Percentiles rank a stretch among this genome's conserved stretches.
phyloP scores from a whole-genome alignment of 2,797 vertebrate species.

The Rhincodon typus region DNA sequence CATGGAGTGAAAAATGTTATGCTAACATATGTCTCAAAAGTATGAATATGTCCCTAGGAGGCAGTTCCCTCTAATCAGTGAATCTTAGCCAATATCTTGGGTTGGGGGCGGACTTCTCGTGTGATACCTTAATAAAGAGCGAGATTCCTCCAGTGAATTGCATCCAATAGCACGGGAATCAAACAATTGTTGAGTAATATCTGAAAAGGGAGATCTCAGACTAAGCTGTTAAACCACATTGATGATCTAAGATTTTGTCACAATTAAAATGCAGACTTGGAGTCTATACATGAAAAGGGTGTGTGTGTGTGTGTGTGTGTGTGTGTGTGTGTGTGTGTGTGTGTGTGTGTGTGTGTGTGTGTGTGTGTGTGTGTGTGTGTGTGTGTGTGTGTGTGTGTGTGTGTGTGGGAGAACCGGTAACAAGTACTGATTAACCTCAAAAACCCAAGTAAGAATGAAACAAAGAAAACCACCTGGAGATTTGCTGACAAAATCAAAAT shows the following conservation, averaged over 20 bases:
- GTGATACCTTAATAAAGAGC: neutral
- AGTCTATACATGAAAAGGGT: neutral
- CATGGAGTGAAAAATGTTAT: neutral
- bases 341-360: too few relatives aligned
- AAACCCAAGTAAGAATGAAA: neutral
- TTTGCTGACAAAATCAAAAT: neutral
- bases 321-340: too few relatives aligned
- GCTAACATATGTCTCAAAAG: neutral
- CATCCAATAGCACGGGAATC: neutral
- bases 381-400: too few relatives aligned
- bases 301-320: too few relatives aligned
- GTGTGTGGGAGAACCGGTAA: neutral
- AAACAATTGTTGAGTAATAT: neutral
- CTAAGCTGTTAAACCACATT: neutral
- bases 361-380: too few relatives aligned
- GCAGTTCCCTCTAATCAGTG: neutral
- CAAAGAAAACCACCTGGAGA: neutral
- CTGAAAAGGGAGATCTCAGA: neutral
- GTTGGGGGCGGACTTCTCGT: neutral
- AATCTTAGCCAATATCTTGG: neutral
- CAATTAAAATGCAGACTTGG: neutral
- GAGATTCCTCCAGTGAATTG: neutral
- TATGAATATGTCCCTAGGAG: neutral
- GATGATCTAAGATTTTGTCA: neutral
- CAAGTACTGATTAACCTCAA: neutral